A percentile compares a stretch with the other conserved stretches of the same genome.
These are phyloP conservation scores for Netelia virgata DNA, from an alignment of 2,888 invertebrate species.

Conservation along the genomic window DNA sequence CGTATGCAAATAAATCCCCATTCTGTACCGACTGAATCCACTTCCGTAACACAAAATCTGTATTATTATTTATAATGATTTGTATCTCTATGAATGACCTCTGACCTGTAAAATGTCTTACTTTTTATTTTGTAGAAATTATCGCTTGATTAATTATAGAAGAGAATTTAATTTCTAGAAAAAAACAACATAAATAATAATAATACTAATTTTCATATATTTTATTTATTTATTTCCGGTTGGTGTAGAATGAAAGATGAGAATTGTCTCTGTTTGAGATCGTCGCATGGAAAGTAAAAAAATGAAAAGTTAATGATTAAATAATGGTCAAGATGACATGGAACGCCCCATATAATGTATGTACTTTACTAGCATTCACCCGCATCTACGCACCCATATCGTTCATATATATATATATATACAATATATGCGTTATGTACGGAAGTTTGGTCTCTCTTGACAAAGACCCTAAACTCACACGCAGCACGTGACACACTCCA, in stretches of 20 bases:
- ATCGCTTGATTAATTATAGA: too few species aligned
- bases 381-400: slow-evolving; percentile 21
- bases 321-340: background rate
- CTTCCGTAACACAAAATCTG: background rate
- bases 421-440: slow-evolving; percentile 26
- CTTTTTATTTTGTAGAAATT: too few species aligned
- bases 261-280: too few species aligned
- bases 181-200: background rate
- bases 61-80: too few species aligned
- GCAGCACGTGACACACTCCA: slow-evolving; percentile 18
- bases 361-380: slow-evolving; percentile 3
- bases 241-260: too few species aligned
- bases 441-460: slow-evolving; percentile 32
- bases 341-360: background rate
- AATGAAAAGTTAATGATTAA: background rate
- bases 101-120: too few species aligned
- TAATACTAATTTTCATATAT: background rate
- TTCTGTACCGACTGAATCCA: background rate
- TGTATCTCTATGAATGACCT: too few species aligned
- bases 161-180: too few species aligned
- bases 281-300: background rate
- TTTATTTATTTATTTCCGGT: background rate
- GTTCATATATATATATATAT: slow-evolving; percentile 32
- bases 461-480: slow-evolving; percentile 13
- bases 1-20: background rate